Base-by-base conservation (phyloP, 2,888 invertebrate genomes). In the Chorisops tibialis region DNA sequence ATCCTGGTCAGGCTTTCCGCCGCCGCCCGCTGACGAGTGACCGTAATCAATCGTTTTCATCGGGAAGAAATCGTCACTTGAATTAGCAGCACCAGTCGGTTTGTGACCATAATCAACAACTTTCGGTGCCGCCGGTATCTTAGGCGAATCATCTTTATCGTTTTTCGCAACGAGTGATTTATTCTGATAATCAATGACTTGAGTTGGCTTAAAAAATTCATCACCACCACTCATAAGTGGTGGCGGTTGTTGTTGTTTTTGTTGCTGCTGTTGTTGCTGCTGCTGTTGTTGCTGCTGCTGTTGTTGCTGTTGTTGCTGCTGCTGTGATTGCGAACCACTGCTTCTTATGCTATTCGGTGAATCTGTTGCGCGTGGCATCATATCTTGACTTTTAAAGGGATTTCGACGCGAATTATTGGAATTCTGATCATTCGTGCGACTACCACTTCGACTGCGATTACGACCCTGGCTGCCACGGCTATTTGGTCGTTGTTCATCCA, bases 101-200 rank as follows among this genome's bases (percentile, higher is more conserved):
- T 84, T 85, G 75, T 88, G 88, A 62, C 86, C 86, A 79, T 88
- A 88, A 77, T 88, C 87, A 69, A 87, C 83, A 67, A 88, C 83
- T 70, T 83, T 81, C 24, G 24, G 24, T 49, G 83, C 80, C 74
- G 63, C 80, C 79, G 63, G 81, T 78, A 54, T n/a, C n/a, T n/a
- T n/a, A n/a, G n/a, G n/a, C n/a, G n/a, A n/a, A n/a, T 75, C 70
- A 50, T 19, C 52, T 37, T 30, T 22, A 14, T 22, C 16, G 3
- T 16, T 21, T 19, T 61, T 30, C 18, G 16, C 38, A 2, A 38
- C 50, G 76, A 64, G 41, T 63, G 72, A 65, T 74, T 83, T 85
- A 74, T 88, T 88, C 67, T 86, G 85, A 79, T 88, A 88, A 77
- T 88, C 87, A 69, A 87, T 83, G 66, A 88, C 83, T 70, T 84